phyloP scores from a whole-genome alignment of 2,797 vertebrate species.

The Oryzias sinensis region DNA sequence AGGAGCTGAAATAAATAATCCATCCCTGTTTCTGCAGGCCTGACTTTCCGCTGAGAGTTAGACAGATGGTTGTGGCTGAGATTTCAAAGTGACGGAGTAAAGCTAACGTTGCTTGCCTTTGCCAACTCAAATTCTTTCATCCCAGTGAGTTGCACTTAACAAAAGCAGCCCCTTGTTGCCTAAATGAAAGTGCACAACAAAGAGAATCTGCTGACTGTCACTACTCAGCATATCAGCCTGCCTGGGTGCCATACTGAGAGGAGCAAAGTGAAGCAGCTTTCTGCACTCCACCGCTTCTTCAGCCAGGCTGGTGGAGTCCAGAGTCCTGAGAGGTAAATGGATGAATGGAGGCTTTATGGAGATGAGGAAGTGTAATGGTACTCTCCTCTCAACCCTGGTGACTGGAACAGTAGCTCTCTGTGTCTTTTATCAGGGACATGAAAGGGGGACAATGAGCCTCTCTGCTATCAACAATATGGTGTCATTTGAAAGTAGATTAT shows the following conservation, averaged over 20 bases:
- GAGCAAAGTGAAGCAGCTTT: slow-evolving; percentile 64
- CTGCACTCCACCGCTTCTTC: slow-evolving; percentile 70
- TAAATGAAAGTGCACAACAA: slow-evolving; percentile 78
- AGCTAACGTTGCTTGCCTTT: slow-evolving; percentile 66
- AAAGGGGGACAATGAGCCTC: slow-evolving; percentile 77
- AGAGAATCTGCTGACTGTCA: slow-evolving; percentile 73
- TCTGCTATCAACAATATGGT: slow-evolving; percentile 79
- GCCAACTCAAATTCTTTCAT: slow-evolving; percentile 75
- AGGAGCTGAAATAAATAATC: slow-evolving; percentile 55
- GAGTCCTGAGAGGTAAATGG: slow-evolving; percentile 75
- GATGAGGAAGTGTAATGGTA: slow-evolving; percentile 76
- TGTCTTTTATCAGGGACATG: slow-evolving; percentile 78
- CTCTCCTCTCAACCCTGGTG: slow-evolving; percentile 65
- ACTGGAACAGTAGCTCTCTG: slow-evolving; percentile 74
- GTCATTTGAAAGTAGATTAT: slow-evolving; percentile 79
- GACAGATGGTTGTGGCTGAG: slow-evolving; percentile 76
- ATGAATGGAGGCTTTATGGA: slow-evolving; percentile 79
- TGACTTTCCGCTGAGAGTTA: slow-evolving; percentile 60
- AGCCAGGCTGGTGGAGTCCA: slow-evolving; percentile 61
- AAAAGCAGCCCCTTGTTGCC: slow-evolving; percentile 74
- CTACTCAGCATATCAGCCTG: slow-evolving; percentile 72
- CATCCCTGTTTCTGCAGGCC: slow-evolving; percentile 53
- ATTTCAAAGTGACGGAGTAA: slow-evolving; percentile 76
- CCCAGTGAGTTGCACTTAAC: slow-evolving; percentile 72
- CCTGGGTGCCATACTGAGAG: slow-evolving; percentile 50